Evolutionary conservation across 2,888 invertebrate genomes (phyloP).

Genomic region (Caenorhabditis doughertyi): DNA sequence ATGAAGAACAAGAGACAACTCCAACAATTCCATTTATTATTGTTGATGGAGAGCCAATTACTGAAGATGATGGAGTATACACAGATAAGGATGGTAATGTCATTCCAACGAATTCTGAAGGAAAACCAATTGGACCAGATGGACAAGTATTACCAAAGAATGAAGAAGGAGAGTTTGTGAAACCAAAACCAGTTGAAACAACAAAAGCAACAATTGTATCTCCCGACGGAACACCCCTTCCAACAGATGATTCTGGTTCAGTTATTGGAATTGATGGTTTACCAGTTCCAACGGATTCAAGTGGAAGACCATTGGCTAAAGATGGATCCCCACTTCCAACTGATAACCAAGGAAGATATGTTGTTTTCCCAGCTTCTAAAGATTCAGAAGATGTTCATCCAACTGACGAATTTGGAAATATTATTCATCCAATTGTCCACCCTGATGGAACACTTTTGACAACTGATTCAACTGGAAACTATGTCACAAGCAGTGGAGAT

Average conservation of each 20-base stretch:
- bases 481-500: slow-evolving; percentile 36
- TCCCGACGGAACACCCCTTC: slow-evolving; percentile 71
- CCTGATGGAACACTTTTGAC: slow-evolving; percentile 66
- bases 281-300: slow-evolving; percentile 62
- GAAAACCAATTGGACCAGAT: slow-evolving; percentile 66
- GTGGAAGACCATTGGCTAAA: slow-evolving; percentile 62
- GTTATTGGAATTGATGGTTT: slow-evolving; percentile 62
- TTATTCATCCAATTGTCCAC: slow-evolving; percentile 64
- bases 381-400: slow-evolving; percentile 39
- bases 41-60: slow-evolving; percentile 66
- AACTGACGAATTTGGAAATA: slow-evolving; percentile 60
- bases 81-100: slow-evolving; percentile 48
- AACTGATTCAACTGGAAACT: slow-evolving; percentile 62
- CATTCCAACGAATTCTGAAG: slow-evolving; percentile 34
- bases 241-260: slow-evolving; percentile 66
- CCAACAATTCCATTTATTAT: slow-evolving; percentile 60
- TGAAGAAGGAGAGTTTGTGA: slow-evolving; percentile 61
- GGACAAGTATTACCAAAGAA: slow-evolving; percentile 71
- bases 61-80: slow-evolving; percentile 54
- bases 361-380: slow-evolving; percentile 33
- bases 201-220: slow-evolving; percentile 68
- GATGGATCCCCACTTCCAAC: slow-evolving; percentile 68
- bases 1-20: slow-evolving; percentile 32
- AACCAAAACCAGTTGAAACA: slow-evolving; percentile 20
- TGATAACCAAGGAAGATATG: slow-evolving; percentile 57